Base-by-base conservation (phyloP, 2,113 vertebrate species). In the pig (Sus scrofa) region DNA sequence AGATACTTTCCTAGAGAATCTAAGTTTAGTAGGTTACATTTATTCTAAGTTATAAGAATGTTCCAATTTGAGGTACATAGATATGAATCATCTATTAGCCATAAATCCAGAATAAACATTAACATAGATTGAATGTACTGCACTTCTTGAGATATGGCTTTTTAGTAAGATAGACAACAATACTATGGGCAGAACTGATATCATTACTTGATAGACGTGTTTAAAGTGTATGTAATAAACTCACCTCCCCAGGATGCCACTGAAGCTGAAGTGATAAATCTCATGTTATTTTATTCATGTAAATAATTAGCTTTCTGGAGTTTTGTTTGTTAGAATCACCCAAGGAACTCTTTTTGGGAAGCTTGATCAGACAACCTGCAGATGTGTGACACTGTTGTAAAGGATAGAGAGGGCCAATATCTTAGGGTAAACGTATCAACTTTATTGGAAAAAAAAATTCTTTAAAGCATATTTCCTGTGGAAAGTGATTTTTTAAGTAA, bases 71-170 rank as follows among this genome's bases (percentile, higher is more conserved):
- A 78, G 81, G 54, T 83, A 27, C 56, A 78, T 52, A 65, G 50
- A 60, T 60, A 83, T 87, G 62, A 94, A 65, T 71, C 58, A 77
- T 88, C 44, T 71, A 83, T 65, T 82, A 82, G 87, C 77, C 54
- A 50, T 73, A 93, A 89, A 90, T 78, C 54, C 90, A 83, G 34
- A 87, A 34, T 62, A 82, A 97, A 93, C 7, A 93, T 77, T 71
- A 90, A 39, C n/a, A 44, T 19, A 18, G 20, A 86, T 78, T 91
- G 62, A 84, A 7, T 27, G 52, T n/a, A 75, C 77, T 77, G 18
- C 73, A 82, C 18, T 67, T 65, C 37, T 54, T 74, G 74, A 93
- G 86, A 87, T 81, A 71, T 39, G n/a, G 60, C 52, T 65, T 13
- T 82, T 92, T 68, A 89, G 44, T 16, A 68, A 94, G 79, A 62